Evolutionary conservation across 2,888 invertebrate genomes (phyloP), one percentile per base, ranked within the genome.

Genomic region (Hecatera dysodea): DNA sequence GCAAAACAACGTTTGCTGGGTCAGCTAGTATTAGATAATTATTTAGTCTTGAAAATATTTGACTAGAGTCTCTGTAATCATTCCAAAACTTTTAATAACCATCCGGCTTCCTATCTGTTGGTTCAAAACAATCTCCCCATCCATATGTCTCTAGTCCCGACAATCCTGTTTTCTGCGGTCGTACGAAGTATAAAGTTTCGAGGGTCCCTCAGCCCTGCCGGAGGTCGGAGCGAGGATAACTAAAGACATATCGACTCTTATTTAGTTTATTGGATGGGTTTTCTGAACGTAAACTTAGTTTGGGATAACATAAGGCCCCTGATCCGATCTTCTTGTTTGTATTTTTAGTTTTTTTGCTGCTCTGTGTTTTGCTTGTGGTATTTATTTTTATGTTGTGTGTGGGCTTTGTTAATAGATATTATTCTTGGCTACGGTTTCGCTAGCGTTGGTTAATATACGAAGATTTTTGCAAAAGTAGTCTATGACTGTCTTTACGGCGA

Each of bases 221-320:
- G 68, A 80, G 74, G 81, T 75, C 67, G 53, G 66, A 62, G 68
- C 56, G 62, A 70, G 84, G 81, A 70, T 83, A 81, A 79, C 84
- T 82, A 80, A 82, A 85, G 84, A 85, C 82, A 84, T 82, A 84
- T 85, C 79, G 82, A 76, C 75, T 82, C 81, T 84, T 85, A 77
- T 85, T 85, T 85, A 84, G 75, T 85, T 85, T 84, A 85, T 85
- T 81, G 84, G 70, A 85, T 72, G 77, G 84, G 78, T 80, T 73
- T 72, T 72, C 56, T 72, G 72, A 76, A 72, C 75, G 68, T 72
- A 76, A 82, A 84, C 84, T 85, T 74, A 75, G 85, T 83, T 85
- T 69, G 72, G 80, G 83, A 75, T 82, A 78, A 78, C 72, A 75
- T 62, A 75, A 61, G 81, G 67, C 69, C 64, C 52, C 36, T 66